Percentiles rank a stretch among this genome's conserved stretches.
These are phyloP conservation scores for Rhinogobio ventralis DNA, from an alignment of 2,797 vertebrate genomes.

Conservation along the genomic window DNA sequence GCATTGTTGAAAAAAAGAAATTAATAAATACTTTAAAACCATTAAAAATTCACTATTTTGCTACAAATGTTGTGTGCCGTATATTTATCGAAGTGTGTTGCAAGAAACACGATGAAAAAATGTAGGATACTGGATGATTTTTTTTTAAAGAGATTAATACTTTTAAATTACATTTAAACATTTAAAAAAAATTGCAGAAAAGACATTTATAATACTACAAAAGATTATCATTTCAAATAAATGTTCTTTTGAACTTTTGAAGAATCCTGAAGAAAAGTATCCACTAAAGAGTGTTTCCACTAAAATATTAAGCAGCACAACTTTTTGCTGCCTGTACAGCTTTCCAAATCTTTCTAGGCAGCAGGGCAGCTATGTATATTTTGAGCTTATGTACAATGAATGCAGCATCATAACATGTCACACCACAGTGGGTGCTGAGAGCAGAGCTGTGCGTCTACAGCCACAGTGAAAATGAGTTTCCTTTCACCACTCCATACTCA, in stretches of 20 bases:
- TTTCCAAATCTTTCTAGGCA: not conserved
- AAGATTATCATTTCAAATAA: not conserved
- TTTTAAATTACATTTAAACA: not conserved
- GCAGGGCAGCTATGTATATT: not conserved
- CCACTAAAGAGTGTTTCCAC: not conserved
- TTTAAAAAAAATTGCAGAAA: not conserved
- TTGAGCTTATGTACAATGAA: constrained; percentile 21
- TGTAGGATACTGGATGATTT: not conserved
- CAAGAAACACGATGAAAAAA: not conserved
- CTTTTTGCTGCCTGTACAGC: not conserved
- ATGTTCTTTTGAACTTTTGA: not conserved
- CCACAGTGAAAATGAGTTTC: constrained; percentile 39
- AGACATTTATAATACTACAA: not conserved
- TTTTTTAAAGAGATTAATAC: not conserved
- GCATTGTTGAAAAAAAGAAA: not conserved
- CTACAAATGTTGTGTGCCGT: not conserved
- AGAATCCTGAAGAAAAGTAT: not conserved
- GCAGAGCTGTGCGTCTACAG: constrained; percentile 3
- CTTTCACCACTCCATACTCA: constrained; percentile 21
- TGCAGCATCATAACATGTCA: constrained; percentile 26
- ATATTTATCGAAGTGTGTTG: not conserved
- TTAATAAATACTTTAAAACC: not conserved
- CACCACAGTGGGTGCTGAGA: not conserved
- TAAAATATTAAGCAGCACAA: not conserved
- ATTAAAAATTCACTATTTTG: not conserved